Evolutionary conservation across 2,113 vertebrate genomes (phyloP), one percentile per base, ranked within the genome.

Genomic region (Oenanthe melanoleuca): DNA sequence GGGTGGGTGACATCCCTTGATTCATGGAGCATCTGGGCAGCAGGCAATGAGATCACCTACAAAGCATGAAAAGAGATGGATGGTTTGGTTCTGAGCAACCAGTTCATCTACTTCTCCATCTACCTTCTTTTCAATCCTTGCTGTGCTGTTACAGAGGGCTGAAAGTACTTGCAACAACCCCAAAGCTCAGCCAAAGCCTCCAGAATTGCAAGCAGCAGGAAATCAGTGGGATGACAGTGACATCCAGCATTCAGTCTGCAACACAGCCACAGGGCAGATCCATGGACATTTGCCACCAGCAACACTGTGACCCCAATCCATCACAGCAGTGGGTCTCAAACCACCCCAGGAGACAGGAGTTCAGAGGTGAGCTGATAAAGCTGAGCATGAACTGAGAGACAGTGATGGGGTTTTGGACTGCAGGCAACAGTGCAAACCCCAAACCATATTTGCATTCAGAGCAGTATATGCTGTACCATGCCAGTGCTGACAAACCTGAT

Each of bases 381-480:
- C 45, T 0, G 1, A 91, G n/a, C 31, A 19, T 22, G 29, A 52
- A 83, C 14, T 5, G 21, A 83, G 37, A 45, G 2, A 38, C 31
- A 33, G 16, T 12, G 37, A 49, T 2, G 21, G 37, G n/a, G n/a
- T 33, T 50, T 49, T 29, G 28, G 26, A 52, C 59, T 19, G 20
- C 55, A 88, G 38, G 21, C 18, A 80, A 47, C 74, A 72, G 57
- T 15, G 34, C 61, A 72, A 93, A 44, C 40, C 45, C 31, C 13
- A 80, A 71, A 18, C 5, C 2, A 0, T 7, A n/a, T 15, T 13
- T 14, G 14, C 45, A 64, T 75, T 82, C 63, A 64, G 23, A 56
- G 26, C 11, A 24, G 10, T 14, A 7, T 8, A 20, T 15, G 14
- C 28, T 3, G 0, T 20, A 25, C 52, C 0, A 1, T 8, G 57